Evolutionary conservation across 1,140 invertebrate genomes (phyloP), one percentile per base, ranked within the genome.

Genomic region (Tetramorium simillimum): DNA sequence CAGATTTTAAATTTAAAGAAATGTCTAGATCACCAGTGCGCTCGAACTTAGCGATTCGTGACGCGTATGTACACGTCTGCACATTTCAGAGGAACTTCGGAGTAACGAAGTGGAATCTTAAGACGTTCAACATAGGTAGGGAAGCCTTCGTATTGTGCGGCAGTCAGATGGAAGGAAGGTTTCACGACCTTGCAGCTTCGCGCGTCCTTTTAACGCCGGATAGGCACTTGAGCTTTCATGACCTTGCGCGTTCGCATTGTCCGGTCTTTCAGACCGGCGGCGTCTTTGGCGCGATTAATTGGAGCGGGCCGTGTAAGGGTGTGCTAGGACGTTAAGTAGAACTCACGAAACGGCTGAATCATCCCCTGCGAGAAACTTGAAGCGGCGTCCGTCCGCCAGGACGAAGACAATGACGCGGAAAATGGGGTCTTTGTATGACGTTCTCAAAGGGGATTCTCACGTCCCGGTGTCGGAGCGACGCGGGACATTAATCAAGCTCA

Each of bases 371-470:
- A 75, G 69, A 62, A 84, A 73, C 80, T 84, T 46, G 40, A 82
- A n/a, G 37, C 67, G 51, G 0, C 53, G 37, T 4, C 14, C 43
- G 43, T 16, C 33, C 67, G 78, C 53, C 16, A 60, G 40, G 37
- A 60, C 53, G 69, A 75, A 84, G 80, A 84, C 80, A 84, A 84
- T 84, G 80, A 84, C 69, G 40, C 69, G 80, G 80, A 84, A 84
- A 84, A 82, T 84, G 28, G 80, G 69, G 69, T 21, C 69, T 75
- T 84, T 75, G 80, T 84, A 62, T 37, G 80, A 84, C 69, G 67
- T 62, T 60, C 72, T 73, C 80, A 84, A 84, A 84, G 69, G 53
- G 53, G 43, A 75, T 73, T 82, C 33, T 33, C 40, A 62, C 53
- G 43, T 49, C 53, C 40, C n/a, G 16, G 14, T 60, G 75, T 63